Evolutionary conservation across 2,888 invertebrate species (phyloP).

Genomic region (Trichogramma evanescens): DNA sequence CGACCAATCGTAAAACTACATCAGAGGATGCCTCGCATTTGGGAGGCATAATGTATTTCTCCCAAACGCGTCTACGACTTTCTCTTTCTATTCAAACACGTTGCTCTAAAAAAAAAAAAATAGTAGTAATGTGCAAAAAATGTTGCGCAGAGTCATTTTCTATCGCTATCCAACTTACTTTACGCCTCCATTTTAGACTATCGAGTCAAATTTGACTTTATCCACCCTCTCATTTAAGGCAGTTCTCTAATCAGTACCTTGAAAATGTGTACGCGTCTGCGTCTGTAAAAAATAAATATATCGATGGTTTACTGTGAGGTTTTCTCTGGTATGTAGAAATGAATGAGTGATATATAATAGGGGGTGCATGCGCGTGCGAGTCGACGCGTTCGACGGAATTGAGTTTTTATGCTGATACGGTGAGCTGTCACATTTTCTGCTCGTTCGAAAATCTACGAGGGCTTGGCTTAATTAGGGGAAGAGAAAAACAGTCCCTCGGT

Average conservation of each 20-base stretch:
- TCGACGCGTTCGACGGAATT: too few species aligned
- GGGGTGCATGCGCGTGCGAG: too few species aligned
- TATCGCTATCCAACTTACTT: background rate
- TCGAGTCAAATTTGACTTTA: too few species aligned
- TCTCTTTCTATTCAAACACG: constrained; percentile 10
- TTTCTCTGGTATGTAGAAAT: too few species aligned
- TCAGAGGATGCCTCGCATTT: background rate
- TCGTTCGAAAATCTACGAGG: constrained; percentile 41
- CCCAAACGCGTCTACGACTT: constrained; percentile 7
- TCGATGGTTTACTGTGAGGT: too few species aligned
- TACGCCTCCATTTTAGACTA: too few species aligned
- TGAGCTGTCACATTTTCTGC: constrained; percentile 42
- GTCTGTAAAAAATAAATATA: too few species aligned
- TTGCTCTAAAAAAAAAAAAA: background rate
- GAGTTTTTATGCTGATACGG: background rate
- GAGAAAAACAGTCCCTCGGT: constrained; percentile 24
- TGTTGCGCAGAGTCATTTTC: background rate
- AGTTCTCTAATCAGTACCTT: too few species aligned
- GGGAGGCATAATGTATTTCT: constrained; percentile 5
- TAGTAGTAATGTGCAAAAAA: too few species aligned
- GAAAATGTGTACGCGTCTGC: too few species aligned
- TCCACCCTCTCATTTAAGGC: background rate
- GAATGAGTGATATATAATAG: too few species aligned
- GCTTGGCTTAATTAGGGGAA: constrained; percentile 42
- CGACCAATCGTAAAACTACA: constrained; percentile 20